These are phyloP conservation scores for Callocephalon fimbriatum DNA, from an alignment of 2,113 vertebrate species.

Conservation along the genomic window DNA sequence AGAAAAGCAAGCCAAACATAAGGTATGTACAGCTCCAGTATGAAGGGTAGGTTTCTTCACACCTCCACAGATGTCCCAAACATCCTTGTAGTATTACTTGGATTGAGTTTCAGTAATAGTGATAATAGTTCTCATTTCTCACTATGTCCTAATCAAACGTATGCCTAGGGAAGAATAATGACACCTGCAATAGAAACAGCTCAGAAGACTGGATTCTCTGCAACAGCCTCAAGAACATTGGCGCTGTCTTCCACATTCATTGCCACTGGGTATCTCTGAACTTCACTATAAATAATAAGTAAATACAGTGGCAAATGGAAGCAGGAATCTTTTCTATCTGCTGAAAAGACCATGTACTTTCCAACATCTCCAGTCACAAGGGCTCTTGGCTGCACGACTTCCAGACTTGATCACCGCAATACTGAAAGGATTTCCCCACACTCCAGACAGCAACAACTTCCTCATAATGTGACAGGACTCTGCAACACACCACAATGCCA, in stretches of 20 bases:
- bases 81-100: not conserved
- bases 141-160: not conserved
- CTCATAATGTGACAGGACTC: not conserved
- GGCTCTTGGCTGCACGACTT: not conserved
- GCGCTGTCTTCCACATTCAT: not conserved
- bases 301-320: not conserved
- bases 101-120: not conserved
- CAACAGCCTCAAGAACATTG: not conserved
- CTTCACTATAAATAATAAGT: not conserved
- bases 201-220: not conserved
- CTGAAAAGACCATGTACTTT: not conserved
- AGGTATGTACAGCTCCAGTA: not conserved
- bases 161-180: not conserved
- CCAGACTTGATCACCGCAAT: not conserved
- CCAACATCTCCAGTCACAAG: not conserved
- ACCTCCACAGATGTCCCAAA: not conserved
- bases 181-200: not conserved
- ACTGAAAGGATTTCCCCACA: not conserved
- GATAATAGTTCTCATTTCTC: not conserved
- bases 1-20: not conserved
- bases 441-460: not conserved
- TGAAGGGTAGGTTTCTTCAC: not conserved
- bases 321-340: not conserved
- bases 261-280: not conserved
- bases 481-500: accelerated